Conservation (phyloP, 2,113 vertebrate species). For the Dascyllus trimaculatus region DNA sequence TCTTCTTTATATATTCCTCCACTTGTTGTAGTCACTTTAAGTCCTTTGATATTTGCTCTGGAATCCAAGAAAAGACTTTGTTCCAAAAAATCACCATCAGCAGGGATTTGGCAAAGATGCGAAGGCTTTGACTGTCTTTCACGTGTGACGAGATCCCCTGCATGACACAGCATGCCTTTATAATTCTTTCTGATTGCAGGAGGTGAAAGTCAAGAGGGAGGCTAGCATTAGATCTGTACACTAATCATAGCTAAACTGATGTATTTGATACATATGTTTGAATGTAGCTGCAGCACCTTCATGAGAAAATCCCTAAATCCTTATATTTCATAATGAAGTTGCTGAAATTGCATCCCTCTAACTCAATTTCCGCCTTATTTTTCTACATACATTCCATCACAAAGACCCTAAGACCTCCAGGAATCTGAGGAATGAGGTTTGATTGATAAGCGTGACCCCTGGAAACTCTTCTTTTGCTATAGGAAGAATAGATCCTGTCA, state of each 20-base stretch:
- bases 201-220: conserved; percentile 42
- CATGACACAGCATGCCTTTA: conserved; percentile 11
- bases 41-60: background rate
- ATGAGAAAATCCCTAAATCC: background rate
- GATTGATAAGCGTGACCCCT: background rate
- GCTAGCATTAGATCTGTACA: background rate
- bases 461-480: conserved; percentile 8
- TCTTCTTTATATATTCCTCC: background rate
- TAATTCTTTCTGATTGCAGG: conserved; percentile 40
- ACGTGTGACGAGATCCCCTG: background rate
- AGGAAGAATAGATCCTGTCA: background rate
- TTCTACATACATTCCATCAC: conserved; percentile 29
- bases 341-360: background rate
- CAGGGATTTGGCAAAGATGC: background rate
- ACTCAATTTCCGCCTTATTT: background rate
- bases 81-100: background rate
- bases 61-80: conserved; percentile 1
- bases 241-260: background rate
- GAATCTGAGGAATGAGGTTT: conserved; percentile 54
- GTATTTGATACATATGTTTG: background rate
- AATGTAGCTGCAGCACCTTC: background rate
- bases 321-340: background rate
- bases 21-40: background rate
- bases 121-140: conserved; percentile 16
- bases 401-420: background rate